phyloP scores from a whole-genome alignment of 2,888 invertebrate genomes.

The Ornithoptera alexandrae region DNA sequence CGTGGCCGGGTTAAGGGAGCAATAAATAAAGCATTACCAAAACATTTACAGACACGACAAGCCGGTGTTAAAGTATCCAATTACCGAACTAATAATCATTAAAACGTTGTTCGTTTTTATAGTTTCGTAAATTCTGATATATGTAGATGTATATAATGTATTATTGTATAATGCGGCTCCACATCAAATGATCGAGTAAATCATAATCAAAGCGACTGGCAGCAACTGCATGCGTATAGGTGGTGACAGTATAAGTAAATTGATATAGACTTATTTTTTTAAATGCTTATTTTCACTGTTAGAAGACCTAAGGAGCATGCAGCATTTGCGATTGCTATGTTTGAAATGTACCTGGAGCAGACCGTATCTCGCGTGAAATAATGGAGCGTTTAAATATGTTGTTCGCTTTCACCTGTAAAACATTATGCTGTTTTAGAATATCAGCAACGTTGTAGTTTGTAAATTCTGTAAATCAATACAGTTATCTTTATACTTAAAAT shows the following conservation, averaged over 20 bases:
- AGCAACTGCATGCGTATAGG: no score
- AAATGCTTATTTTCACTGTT: neutral
- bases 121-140: neutral
- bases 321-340: conserved; percentile 17
- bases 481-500: no score
- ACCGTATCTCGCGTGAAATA: conserved; percentile 23
- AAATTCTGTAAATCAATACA: no score
- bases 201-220: no score
- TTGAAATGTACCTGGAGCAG: conserved; percentile 22
- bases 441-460: no score
- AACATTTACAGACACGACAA: conserved; percentile 39
- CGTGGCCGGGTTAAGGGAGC: conserved; percentile 46
- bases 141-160: no score
- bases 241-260: no score
- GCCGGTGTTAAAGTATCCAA: conserved; percentile 11
- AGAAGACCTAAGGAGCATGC: conserved; percentile 10
- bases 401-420: no score
- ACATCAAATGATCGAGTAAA: no score
- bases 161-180: no score
- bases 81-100: neutral
- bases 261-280: no score
- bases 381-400: neutral
- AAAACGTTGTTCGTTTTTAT: neutral
- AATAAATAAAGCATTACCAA: conserved; percentile 59
- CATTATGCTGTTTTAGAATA: no score